Evolutionary conservation across 1,140 invertebrate species (phyloP).

Genomic region (Pseudomyrmex sp.): DNA sequence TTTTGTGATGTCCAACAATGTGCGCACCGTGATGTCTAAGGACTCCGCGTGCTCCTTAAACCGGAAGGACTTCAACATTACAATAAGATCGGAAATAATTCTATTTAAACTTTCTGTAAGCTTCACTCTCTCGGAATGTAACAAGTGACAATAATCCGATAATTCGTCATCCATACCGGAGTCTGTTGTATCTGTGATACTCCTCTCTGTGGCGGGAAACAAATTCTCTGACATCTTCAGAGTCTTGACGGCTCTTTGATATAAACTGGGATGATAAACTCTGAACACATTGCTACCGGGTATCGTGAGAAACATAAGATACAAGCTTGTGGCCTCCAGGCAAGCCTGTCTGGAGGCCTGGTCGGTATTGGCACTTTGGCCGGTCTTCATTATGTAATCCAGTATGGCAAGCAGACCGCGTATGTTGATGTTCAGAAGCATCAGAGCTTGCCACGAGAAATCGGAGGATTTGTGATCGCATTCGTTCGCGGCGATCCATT

Average conservation of each 20-base stretch:
- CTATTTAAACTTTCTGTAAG: conserved; percentile 78
- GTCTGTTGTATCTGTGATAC: conserved; percentile 67
- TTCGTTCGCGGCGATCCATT: conserved; percentile 75
- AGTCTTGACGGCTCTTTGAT: conserved; percentile 84
- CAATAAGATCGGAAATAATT: conserved; percentile 83
- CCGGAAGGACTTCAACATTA: conserved; percentile 83
- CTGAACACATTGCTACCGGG: conserved; percentile 87
- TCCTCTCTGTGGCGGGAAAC: conserved; percentile 65
- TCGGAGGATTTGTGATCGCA: conserved; percentile 64
- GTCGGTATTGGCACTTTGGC: conserved; percentile 79
- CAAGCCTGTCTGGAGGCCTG: conserved; percentile 80
- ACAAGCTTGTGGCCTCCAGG: conserved; percentile 83
- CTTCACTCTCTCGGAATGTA: conserved; percentile 73
- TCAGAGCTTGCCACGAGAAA: conserved; percentile 86
- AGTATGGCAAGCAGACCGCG: conserved; percentile 85
- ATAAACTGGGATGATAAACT: conserved; percentile 87
- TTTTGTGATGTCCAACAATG: conserved; percentile 84
- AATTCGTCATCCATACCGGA: conserved; percentile 74
- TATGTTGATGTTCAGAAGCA: conserved; percentile 83
- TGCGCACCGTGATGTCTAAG: conserved; percentile 83
- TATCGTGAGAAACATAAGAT: conserved; percentile 84
- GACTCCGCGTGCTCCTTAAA: conserved; percentile 84
- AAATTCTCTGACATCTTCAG: conserved; percentile 81
- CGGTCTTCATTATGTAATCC: conserved; percentile 84
- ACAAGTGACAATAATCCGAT: conserved; percentile 24